Base-by-base conservation (phyloP, 2,113 vertebrate species). In the Oreamnos americanus region DNA sequence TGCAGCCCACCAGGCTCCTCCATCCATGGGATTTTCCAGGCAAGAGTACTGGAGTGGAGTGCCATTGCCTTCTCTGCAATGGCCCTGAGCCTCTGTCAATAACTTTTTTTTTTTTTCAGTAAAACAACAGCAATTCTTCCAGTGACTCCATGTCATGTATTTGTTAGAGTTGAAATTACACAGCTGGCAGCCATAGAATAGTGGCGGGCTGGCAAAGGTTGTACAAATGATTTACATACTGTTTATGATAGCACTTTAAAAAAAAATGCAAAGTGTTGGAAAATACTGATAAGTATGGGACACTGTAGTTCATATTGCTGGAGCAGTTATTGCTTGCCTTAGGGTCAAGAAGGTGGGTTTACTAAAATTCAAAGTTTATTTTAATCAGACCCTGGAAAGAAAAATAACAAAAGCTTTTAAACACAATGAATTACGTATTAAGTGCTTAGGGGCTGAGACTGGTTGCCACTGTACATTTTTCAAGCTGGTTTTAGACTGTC, bases 151-250 rank as follows among this genome's bases (percentile, higher is more conserved):
- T 67, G 91, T 94, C 94, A 95, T 11, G 0, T 47, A 92, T 92
- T 81, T 78, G 79, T 93, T 97, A 45, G 67, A 94, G 43, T 1
- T 92, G 74, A 96, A 92, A 97, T 96, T 23, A 93, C 55, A 91
- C 26, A 78, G 93, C 47, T 12, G 0, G 47, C 43, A 83, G 95
- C 79, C 91, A 79, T 0, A 26, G 36, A 51, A 33, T 19, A 55
- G 55, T 19, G 26, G 39, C 1, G 3, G 19, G 62, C 9, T 3
- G 16, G 39, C 79, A 12, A 78, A 81, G 90, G 57, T 23, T 76
- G 85, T 33, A 2, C 5, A 15, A 12, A 9, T 1, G 12, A 67
- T 95, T 96, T 78, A 64, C 76, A 94, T 82, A 51, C 19, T 91
- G 64, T 86, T 89, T 71, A 95, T 13, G 26, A 86, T 0, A 39